These are phyloP conservation scores for Argya squamiceps DNA, from an alignment of 2,797 vertebrate genomes.

Conservation along the genomic window DNA sequence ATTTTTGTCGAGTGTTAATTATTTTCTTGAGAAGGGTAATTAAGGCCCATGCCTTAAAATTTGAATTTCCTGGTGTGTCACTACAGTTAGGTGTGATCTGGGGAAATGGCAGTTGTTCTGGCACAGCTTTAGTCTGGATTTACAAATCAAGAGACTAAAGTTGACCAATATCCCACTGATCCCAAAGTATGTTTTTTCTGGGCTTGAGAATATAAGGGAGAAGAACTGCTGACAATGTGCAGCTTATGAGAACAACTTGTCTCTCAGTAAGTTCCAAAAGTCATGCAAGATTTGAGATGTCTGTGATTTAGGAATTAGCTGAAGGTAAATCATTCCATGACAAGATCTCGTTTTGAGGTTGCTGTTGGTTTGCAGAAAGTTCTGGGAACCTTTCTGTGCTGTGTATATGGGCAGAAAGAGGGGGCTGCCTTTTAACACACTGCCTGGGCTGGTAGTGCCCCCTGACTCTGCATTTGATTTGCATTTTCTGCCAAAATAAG, in stretches of 20 bases:
- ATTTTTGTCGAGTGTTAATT: background rate
- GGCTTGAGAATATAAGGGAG: background rate
- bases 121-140: background rate
- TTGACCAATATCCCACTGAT: background rate
- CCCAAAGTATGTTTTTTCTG: background rate
- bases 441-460: background rate
- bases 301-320: background rate
- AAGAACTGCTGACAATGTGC: background rate
- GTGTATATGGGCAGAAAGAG: background rate
- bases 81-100: background rate
- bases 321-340: background rate
- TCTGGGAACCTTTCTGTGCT: background rate
- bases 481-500: background rate
- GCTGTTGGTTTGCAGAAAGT: background rate
- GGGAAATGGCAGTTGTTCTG: background rate
- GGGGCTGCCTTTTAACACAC: background rate
- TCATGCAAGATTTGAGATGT: background rate
- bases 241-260: background rate
- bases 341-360: background rate
- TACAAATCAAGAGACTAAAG: background rate
- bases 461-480: background rate
- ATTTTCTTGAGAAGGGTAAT: background rate
- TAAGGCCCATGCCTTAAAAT: background rate
- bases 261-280: background rate
- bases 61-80: background rate